phyloP scores from a whole-genome alignment of 2,888 invertebrate genomes.

The Corythucha ciliata region DNA sequence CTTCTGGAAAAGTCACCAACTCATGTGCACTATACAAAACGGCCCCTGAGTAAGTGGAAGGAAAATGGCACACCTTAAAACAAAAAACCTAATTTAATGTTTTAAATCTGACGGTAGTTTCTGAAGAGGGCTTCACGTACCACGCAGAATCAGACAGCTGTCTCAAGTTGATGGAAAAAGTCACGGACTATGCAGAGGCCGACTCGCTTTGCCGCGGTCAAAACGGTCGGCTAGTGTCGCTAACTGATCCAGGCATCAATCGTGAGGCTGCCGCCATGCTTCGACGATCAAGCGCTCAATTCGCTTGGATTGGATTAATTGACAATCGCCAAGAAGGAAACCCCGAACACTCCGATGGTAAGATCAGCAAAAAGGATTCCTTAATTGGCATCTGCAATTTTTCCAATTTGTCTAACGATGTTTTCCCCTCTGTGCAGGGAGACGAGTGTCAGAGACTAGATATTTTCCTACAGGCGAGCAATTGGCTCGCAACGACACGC shows the following conservation, averaged over 20 bases:
- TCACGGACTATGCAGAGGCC: conserved; percentile 27
- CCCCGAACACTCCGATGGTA: conserved; percentile 27
- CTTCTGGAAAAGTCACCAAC: conserved; percentile 21
- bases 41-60: conserved; percentile 28
- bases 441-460: conserved; percentile 27
- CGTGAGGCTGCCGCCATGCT: conserved; percentile 25
- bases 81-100: background rate
- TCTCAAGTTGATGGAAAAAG: conserved; percentile 27
- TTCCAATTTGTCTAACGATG: background rate
- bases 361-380: background rate
- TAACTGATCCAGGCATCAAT: conserved; percentile 28
- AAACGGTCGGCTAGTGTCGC: conserved; percentile 26
- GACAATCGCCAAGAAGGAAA: conserved; percentile 27
- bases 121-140: conserved; percentile 30
- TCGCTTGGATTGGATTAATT: conserved; percentile 29
- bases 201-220: conserved; percentile 21
- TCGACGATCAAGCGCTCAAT: conserved; percentile 22
- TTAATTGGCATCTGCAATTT: background rate
- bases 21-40: conserved; percentile 30
- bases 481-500: conserved; percentile 24
- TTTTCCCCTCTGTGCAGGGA: conserved; percentile 19
- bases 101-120: conserved; percentile 24
- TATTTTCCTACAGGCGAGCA: conserved; percentile 27
- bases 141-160: conserved; percentile 32
- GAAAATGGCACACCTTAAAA: background rate